These are phyloP conservation scores for Diplogasteroides magnus DNA, from an alignment of 1,140 invertebrate species.

Conservation along the genomic window DNA sequence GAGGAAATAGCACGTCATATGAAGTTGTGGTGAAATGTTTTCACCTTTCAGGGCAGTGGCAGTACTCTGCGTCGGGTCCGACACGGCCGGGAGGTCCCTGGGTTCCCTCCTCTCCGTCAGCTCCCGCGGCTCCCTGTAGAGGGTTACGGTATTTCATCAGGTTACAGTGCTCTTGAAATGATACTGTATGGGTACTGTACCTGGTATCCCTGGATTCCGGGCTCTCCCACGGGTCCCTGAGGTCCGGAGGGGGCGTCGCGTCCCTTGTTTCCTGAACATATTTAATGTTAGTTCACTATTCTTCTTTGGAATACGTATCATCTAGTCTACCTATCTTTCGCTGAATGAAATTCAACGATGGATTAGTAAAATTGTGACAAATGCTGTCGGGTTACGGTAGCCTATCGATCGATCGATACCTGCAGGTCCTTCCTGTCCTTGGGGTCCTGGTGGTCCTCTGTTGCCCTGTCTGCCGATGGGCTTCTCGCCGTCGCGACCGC, in stretches of 20 bases:
- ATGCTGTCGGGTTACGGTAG: background rate
- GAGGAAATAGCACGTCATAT: too few species aligned
- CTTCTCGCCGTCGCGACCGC: conserved; percentile 18
- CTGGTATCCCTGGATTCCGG: conserved; percentile 2
- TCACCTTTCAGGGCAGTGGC: conserved; percentile 21
- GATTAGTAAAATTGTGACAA: background rate
- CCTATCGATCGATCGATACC: conserved; percentile 13
- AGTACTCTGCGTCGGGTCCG: conserved; percentile 27
- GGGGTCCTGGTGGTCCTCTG: conserved; percentile 13
- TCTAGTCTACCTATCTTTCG: conserved; percentile 13
- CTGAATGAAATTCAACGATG: conserved; percentile 1
- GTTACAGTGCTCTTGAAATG: background rate
- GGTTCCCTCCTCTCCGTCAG: conserved; percentile 16
- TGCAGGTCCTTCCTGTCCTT: conserved; percentile 19
- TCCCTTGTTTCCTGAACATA: background rate
- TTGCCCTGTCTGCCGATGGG: conserved; percentile 17
- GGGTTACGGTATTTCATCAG: conserved; percentile 11
- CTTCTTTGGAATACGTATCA: conserved; percentile 1
- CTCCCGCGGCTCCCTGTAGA: conserved; percentile 18
- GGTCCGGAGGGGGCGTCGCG: background rate
- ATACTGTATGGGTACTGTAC: background rate
- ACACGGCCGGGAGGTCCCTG: conserved; percentile 20
- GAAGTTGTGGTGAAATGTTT: too few species aligned
- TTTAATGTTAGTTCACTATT: background rate
- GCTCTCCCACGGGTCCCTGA: conserved; percentile 9